Evolutionary conservation across 1,140 invertebrate species (phyloP).

Genomic region (Physella acuta): DNA sequence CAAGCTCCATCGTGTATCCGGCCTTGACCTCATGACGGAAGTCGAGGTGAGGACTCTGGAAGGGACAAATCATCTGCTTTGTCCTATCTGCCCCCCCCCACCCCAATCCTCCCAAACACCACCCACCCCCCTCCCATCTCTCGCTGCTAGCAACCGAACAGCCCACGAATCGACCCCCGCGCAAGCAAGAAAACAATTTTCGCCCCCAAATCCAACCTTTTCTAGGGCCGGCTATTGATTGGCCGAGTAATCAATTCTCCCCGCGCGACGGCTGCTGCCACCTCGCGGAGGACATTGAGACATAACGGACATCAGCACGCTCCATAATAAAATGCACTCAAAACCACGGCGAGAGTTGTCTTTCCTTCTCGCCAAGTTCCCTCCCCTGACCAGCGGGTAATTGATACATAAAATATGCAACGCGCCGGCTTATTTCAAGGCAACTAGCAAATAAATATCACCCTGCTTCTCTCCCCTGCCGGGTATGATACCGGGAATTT

Average conservation of each 20-base stretch:
- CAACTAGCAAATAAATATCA: too few relatives aligned
- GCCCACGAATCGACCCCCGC: background rate
- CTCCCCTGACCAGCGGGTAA: too few relatives aligned
- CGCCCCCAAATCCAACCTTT: conserved; percentile 8
- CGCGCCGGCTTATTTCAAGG: too few relatives aligned
- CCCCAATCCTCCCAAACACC: too few relatives aligned
- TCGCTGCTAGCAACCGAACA: background rate
- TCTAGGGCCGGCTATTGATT: conserved; percentile 8
- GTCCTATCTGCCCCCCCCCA: background rate
- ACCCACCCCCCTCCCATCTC: too few relatives aligned
- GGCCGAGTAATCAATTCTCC: conserved; percentile 1
- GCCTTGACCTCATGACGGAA: background rate
- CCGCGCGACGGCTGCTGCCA: background rate
- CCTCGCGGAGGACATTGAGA: background rate
- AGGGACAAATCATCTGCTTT: conserved; percentile 2
- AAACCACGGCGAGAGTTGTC: too few relatives aligned
- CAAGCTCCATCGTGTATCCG: background rate
- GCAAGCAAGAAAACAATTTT: conserved; percentile 1
- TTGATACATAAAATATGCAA: too few relatives aligned
- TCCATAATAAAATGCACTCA: background rate
- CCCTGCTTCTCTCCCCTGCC: too few relatives aligned
- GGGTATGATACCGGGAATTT: too few relatives aligned
- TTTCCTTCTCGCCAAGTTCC: too few relatives aligned
- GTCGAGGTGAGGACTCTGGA: background rate
- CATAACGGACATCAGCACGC: background rate